Evolutionary conservation across 2,888 invertebrate genomes (phyloP).

Genomic region (Pyrrhia umbra): DNA sequence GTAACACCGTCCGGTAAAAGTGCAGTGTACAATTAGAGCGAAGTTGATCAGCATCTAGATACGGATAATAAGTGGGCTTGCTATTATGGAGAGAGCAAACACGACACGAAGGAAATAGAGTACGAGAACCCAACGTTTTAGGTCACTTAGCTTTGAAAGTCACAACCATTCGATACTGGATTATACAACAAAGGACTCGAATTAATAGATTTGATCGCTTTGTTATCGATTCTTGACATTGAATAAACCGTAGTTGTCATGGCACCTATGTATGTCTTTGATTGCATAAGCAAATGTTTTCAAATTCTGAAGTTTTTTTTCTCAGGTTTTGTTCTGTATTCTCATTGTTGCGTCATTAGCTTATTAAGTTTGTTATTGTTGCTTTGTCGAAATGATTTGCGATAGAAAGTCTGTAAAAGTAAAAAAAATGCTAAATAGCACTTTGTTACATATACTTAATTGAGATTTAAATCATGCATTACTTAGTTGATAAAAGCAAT

Average conservation of each 20-base stretch:
- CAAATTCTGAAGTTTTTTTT: constrained; percentile 28
- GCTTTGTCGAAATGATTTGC: constrained; percentile 29
- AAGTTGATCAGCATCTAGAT: constrained; percentile 78
- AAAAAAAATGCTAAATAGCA: constrained; percentile 16
- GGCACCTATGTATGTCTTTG: constrained; percentile 1
- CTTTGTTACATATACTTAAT: constrained; percentile 27
- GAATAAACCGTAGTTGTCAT: constrained; percentile 8
- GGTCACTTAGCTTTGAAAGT: constrained; percentile 44
- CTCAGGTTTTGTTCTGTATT: constrained; percentile 31
- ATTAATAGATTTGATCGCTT: constrained; percentile 1
- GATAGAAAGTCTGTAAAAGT: constrained; percentile 49
- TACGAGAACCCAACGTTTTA: constrained; percentile 54
- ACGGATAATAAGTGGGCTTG: constrained; percentile 76
- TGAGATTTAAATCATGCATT: constrained; percentile 19
- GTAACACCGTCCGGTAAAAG: constrained; percentile 66
- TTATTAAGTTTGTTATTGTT: constrained; percentile 41
- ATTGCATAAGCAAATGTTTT: constrained; percentile 44
- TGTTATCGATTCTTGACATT: constrained; percentile 22
- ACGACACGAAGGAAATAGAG: constrained; percentile 55
- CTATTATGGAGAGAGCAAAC: constrained; percentile 82
- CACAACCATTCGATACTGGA: neutral
- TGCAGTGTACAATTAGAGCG: constrained; percentile 81
- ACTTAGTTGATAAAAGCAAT: constrained; percentile 12
- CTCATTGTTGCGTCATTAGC: constrained; percentile 36
- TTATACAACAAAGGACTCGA: constrained; percentile 14